These are phyloP conservation scores for Galleria mellonella DNA, from an alignment of 1,140 invertebrate species.

Conservation along the genomic window DNA sequence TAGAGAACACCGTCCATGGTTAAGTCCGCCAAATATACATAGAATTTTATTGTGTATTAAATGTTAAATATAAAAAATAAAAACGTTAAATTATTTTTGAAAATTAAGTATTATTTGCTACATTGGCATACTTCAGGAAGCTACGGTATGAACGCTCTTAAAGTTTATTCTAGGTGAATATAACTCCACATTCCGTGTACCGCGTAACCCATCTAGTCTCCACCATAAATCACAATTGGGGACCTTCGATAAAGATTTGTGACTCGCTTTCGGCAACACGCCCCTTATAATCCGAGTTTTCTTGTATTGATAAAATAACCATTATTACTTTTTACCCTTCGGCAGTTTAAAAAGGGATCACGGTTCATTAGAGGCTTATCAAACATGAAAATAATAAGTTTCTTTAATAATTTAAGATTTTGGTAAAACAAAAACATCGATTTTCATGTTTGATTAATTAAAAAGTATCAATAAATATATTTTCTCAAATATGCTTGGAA, in stretches of 20 bases:
- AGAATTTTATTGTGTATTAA: no score
- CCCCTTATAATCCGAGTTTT: not conserved
- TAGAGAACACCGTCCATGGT: no score
- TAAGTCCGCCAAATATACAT: no score
- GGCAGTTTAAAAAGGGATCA: not conserved
- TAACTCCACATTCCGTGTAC: not conserved
- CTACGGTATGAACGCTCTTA: no score
- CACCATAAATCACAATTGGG: not conserved
- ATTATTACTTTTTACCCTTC: not conserved
- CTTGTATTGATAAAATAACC: constrained; percentile 1
- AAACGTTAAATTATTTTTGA: no score
- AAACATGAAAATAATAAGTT: not conserved
- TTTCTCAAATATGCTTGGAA: no score
- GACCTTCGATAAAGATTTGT: no score
- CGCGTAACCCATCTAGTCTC: not conserved
- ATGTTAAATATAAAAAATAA: no score
- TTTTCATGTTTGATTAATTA: no score
- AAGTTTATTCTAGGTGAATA: not conserved
- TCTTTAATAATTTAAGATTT: not conserved
- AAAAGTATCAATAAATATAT: no score
- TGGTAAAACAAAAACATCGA: not conserved
- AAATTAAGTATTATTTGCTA: no score
- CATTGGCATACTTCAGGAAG: no score
- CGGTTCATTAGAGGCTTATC: not conserved
- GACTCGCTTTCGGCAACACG: not conserved